Conservation (phyloP, 2,113 vertebrate genomes). For the Ginglymostoma cirratum region DNA sequence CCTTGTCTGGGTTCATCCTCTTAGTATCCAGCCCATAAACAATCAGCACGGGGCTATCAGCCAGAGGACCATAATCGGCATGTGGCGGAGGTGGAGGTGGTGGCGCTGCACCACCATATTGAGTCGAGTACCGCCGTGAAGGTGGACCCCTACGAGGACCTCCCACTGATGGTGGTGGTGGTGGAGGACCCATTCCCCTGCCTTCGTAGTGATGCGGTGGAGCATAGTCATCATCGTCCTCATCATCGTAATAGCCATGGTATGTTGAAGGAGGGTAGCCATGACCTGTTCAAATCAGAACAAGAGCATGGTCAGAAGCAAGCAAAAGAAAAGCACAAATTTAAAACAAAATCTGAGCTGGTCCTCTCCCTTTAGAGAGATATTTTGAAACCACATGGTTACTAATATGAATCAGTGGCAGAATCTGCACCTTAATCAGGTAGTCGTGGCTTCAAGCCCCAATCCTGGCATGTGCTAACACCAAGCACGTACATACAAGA, state of each 20-base stretch:
- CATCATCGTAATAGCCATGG: conserved; percentile 2
- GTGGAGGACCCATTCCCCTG: conserved; percentile 30
- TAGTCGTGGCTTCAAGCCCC: background rate
- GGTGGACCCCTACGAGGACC: conserved; percentile 20
- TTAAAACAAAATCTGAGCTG: background rate
- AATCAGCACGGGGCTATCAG: conserved; percentile 36
- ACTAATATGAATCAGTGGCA: background rate
- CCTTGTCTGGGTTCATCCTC: conserved; percentile 31
- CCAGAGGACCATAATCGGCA: conserved; percentile 29
- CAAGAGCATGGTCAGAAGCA: background rate
- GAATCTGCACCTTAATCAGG: background rate
- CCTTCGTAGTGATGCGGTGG: conserved; percentile 5
- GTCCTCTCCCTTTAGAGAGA: background rate
- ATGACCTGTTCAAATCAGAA: background rate
- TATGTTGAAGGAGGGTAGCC: conserved; percentile 20
- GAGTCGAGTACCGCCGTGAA: conserved; percentile 9
- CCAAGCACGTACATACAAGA: background rate
- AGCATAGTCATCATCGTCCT: conserved; percentile 12
- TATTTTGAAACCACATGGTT: background rate
- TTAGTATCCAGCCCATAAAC: conserved; percentile 38
- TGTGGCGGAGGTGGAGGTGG: background rate
- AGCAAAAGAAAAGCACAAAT: background rate
- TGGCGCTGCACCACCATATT: background rate
- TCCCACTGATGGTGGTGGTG: background rate
- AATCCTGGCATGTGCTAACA: background rate